Percentiles rank a stretch among this genome's conserved stretches.
These are phyloP conservation scores for Episyrphus balteatus DNA, from an alignment of 1,140 invertebrate species.

Conservation along the genomic window DNA sequence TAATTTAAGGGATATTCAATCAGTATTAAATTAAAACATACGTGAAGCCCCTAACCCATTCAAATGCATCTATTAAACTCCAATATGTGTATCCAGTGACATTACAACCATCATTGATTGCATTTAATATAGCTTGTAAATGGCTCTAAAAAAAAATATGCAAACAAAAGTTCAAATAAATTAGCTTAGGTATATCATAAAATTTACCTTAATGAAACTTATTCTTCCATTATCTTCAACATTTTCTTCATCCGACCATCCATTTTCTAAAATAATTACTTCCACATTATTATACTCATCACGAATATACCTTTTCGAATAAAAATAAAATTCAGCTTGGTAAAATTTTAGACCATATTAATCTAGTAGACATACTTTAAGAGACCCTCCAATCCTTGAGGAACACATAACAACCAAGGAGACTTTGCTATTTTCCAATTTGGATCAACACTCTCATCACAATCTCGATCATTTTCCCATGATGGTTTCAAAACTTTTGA, in stretches of 20 bases:
- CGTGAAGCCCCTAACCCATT: conserved; percentile 56
- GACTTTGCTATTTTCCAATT: conserved; percentile 39
- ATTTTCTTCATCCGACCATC: conserved; percentile 42
- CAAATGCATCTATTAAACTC: conserved; percentile 71
- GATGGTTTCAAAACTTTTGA: conserved; percentile 17
- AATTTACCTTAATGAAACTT: conserved; percentile 17
- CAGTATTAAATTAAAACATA: conserved; percentile 28
- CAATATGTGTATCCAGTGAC: conserved; percentile 58
- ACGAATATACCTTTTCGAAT: conserved; percentile 47
- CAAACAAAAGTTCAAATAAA: too few relatives aligned
- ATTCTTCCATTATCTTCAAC: conserved; percentile 43
- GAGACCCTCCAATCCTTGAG: conserved; percentile 41
- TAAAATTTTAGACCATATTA: background rate
- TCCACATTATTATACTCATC: conserved; percentile 13
- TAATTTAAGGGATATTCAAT: too few relatives aligned
- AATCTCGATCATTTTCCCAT: conserved; percentile 32
- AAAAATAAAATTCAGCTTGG: background rate
- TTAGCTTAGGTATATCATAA: background rate
- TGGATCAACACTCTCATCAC: conserved; percentile 22
- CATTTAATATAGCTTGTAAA: conserved; percentile 51
- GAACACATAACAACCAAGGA: conserved; percentile 1
- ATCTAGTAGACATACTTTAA: conserved; percentile 42
- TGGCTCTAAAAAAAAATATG: conserved; percentile 37
- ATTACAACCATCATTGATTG: conserved; percentile 52
- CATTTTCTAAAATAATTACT: conserved; percentile 62